phyloP scores from a whole-genome alignment of 2,797 vertebrate genomes.

The Cuniculus paca region DNA sequence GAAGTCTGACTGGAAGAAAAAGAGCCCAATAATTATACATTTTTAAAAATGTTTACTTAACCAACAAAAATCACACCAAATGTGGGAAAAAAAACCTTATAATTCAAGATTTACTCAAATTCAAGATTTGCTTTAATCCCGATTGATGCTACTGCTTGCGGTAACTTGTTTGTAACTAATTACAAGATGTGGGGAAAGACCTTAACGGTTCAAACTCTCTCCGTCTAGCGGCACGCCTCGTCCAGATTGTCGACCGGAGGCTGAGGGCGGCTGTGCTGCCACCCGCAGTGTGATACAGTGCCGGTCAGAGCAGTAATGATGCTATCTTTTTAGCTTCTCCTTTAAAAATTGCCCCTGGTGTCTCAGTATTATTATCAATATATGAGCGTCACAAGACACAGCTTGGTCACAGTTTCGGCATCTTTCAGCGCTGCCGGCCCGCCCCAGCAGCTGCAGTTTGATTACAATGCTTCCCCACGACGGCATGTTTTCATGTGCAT shows the following conservation, averaged over 20 bases:
- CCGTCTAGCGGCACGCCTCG: background rate
- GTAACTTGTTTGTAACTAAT: slow-evolving; percentile 47
- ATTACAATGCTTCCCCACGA: background rate
- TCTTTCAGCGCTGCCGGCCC: background rate
- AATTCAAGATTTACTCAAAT: slow-evolving; percentile 27
- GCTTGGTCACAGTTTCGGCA: background rate
- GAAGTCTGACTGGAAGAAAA: background rate
- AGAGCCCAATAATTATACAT: background rate
- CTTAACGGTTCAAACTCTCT: background rate
- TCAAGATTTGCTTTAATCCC: slow-evolving; percentile 54
- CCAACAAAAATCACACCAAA: slow-evolving; percentile 19
- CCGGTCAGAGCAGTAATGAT: background rate
- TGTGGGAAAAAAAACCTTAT: background rate
- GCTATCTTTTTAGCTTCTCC: background rate
- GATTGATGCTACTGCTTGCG: slow-evolving; percentile 35
- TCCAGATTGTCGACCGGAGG: background rate
- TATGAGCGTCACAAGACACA: background rate
- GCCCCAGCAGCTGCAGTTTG: background rate
- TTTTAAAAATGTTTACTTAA: slow-evolving; percentile 11
- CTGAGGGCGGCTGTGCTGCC: slow-evolving; percentile 4
- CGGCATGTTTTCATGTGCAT: background rate
- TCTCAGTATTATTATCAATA: background rate
- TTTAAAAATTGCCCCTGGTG: background rate
- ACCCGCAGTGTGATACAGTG: background rate
- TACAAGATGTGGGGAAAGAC: background rate